Base-by-base conservation (phyloP, 2,113 vertebrate genomes). In the Ahaetulla prasina region DNA sequence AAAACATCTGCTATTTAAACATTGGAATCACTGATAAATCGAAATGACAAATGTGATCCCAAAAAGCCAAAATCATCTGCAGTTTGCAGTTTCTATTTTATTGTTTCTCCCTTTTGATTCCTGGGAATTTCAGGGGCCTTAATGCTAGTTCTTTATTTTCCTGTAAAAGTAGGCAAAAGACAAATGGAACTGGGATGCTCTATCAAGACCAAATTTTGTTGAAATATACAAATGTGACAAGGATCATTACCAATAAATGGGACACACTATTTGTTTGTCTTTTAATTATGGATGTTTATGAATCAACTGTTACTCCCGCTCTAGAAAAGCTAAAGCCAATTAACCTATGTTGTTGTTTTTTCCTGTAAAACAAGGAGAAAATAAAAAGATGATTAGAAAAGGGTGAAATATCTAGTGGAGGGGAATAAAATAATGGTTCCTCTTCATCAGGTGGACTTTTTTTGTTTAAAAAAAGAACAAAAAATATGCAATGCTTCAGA, bases 1-100 rank as follows among this genome's bases (percentile, higher is more conserved):
- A 95, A 93, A 53, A 95, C 94, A 95, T 95, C 93, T 97, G 89
- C 90, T 96, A 91, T 95, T 96, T 96, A 97, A 95, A 91, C 86
- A 91, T 91, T 90, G 89, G 87, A 93, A 86, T 96, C 93, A 94
- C 92, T 92, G 92, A 94, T 93, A 94, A 97, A 97, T 95, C 94
- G 94, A 94, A 89, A 95, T 93, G 90, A 94, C 3, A 85, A 90
- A 94, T 84, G 49, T 49, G 92, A 97, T 95, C 68, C 92, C 93
- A 95, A 94, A 94, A 95, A 96, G 90, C 90, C 96, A 94, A 95
- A 96, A 96, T 96, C 87, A 93, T 95, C 91, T 94, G 89, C 95
- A 95, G 93, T 96, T 94, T 97, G 94, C 88, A 96, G 94, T 94
- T 94, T 52, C 91, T 91, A 94, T 89, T 94, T 93, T 92, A 25